phyloP scores from a whole-genome alignment of 2,797 vertebrate species.

The Lacerta bilineata region DNA sequence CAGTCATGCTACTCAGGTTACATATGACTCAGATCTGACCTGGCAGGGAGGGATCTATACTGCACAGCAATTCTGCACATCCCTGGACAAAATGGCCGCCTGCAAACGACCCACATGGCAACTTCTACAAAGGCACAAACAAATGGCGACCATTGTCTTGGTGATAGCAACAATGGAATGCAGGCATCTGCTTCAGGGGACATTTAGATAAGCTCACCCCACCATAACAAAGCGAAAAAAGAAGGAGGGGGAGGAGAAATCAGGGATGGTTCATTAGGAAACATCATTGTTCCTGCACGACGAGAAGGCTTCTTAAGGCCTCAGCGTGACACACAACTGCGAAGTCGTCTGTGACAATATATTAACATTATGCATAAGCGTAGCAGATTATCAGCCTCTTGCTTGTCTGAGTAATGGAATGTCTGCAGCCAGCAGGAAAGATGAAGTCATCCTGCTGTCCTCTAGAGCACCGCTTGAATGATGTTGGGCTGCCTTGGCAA shows the following conservation, averaged over 20 bases:
- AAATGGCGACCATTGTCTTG: background rate
- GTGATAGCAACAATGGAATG: constrained; percentile 13
- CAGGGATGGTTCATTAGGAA: constrained; percentile 66
- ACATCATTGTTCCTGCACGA: constrained; percentile 49
- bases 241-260: constrained; percentile 24
- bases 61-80: background rate
- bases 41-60: background rate
- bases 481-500: constrained; percentile 62
- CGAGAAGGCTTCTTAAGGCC: constrained; percentile 32
- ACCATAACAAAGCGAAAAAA: constrained; percentile 15
- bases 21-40: background rate
- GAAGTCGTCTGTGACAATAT: constrained; percentile 35
- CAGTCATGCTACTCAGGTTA: background rate
- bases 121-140: background rate
- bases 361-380: constrained; percentile 51
- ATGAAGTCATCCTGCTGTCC: constrained; percentile 68
- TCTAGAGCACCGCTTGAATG: constrained; percentile 70
- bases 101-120: background rate
- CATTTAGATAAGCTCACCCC: constrained; percentile 50
- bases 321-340: constrained; percentile 40
- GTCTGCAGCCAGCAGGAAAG: constrained; percentile 70
- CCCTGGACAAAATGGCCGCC: background rate
- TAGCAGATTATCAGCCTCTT: constrained; percentile 36
- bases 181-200: constrained; percentile 48
- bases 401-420: constrained; percentile 62